phyloP scores from a whole-genome alignment of 2,888 invertebrate genomes.

The Aethes cnicana region DNA sequence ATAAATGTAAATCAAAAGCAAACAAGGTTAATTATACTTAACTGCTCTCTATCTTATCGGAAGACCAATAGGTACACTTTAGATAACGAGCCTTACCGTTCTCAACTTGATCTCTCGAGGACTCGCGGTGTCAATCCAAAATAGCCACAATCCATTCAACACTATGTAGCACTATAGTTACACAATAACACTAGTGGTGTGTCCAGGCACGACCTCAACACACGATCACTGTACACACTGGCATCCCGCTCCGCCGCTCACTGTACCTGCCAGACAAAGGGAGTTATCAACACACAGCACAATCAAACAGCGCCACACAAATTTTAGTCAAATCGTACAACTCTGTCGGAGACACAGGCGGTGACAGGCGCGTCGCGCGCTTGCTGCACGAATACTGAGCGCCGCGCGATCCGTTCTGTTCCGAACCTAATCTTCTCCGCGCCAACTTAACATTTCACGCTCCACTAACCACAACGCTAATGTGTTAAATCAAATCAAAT shows the following conservation, averaged over 20 bases:
- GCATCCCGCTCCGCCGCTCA: slow-evolving; percentile 59
- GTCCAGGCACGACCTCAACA: slow-evolving; percentile 68
- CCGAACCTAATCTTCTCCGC: slow-evolving; percentile 50
- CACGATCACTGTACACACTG: slow-evolving; percentile 78
- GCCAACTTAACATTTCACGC: slow-evolving; percentile 64
- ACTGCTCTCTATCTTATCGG: slow-evolving; percentile 30
- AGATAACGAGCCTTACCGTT: slow-evolving; percentile 64
- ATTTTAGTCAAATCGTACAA: slow-evolving; percentile 49
- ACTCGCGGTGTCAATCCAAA: slow-evolving; percentile 79
- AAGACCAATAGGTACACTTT: slow-evolving; percentile 19
- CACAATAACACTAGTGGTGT: slow-evolving; percentile 71
- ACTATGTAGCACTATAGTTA: slow-evolving; percentile 72
- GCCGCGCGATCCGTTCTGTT: slow-evolving; percentile 32
- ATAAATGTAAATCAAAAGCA: slow-evolving; percentile 32
- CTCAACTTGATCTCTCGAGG: slow-evolving; percentile 75
- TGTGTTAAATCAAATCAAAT: slow-evolving; percentile 70
- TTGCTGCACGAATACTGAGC: slow-evolving; percentile 67
- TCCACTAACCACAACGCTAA: slow-evolving; percentile 65
- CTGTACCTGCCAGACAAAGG: slow-evolving; percentile 63
- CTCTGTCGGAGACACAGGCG: slow-evolving; percentile 24
- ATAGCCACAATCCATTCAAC: slow-evolving; percentile 77
- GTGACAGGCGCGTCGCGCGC: slow-evolving; percentile 51
- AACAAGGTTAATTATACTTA: slow-evolving; percentile 31
- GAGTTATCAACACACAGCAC: slow-evolving; percentile 60
- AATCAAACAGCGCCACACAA: slow-evolving; percentile 55